These are phyloP conservation scores for Perca fluviatilis DNA, from an alignment of 2,113 vertebrate genomes.

Conservation along the genomic window DNA sequence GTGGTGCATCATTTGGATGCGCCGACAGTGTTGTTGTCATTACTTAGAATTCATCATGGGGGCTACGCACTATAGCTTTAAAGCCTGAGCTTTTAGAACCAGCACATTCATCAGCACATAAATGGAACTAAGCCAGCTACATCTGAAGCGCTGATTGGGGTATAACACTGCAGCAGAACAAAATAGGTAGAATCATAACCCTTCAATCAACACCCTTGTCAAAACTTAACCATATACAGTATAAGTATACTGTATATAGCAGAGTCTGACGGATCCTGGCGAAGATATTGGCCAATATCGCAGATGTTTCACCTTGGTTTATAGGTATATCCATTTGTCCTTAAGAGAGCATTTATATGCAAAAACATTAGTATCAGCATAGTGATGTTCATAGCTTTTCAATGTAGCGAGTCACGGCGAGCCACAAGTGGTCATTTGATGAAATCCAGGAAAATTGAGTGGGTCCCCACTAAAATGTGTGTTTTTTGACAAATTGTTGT, in stretches of 20 bases:
- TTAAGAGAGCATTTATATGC: neutral
- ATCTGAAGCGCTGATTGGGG: constrained; percentile 35
- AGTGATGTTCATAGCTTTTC: too few species aligned
- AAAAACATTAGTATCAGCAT: neutral
- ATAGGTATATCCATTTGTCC: neutral
- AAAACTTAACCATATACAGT: neutral
- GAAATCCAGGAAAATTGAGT: neutral
- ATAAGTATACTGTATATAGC: neutral
- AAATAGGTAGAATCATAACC: constrained; percentile 1
- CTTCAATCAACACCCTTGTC: neutral
- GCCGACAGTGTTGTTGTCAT: too few species aligned
- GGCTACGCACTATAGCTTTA: too few species aligned
- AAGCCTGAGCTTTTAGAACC: constrained; percentile 25
- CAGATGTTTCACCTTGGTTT: neutral
- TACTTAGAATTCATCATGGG: too few species aligned
- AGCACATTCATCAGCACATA: constrained; percentile 53
- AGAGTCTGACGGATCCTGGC: neutral
- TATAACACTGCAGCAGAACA: constrained; percentile 5
- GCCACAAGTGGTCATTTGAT: neutral
- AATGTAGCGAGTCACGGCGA: too few species aligned
- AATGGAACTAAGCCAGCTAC: constrained; percentile 25
- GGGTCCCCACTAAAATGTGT: neutral
- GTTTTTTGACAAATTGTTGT: neutral
- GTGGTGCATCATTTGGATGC: too few species aligned
- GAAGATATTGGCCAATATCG: neutral